phyloP scores from a whole-genome alignment of 2,797 vertebrate species.

The Otus scops region DNA sequence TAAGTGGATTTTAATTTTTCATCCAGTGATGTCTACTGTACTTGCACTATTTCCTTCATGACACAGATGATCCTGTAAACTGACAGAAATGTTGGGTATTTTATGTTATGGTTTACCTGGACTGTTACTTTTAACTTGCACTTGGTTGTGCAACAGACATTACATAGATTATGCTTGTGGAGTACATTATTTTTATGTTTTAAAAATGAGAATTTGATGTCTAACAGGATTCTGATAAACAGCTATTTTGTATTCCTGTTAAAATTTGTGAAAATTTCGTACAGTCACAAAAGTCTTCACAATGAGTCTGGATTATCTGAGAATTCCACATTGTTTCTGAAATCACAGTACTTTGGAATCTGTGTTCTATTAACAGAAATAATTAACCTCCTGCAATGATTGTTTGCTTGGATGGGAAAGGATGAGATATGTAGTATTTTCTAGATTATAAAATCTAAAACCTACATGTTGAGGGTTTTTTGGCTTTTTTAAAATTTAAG shows the following conservation, averaged over 20 bases:
- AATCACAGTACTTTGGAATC: neutral
- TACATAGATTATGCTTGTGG: neutral
- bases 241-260: neutral
- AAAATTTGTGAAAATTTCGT: neutral
- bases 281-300: neutral
- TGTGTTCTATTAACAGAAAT: neutral
- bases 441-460: neutral
- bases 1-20: neutral
- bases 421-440: neutral
- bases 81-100: neutral
- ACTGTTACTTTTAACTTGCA: neutral
- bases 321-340: neutral
- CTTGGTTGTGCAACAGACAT: neutral
- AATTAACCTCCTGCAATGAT: neutral
- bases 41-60: neutral
- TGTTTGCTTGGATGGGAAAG: neutral
- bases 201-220: neutral
- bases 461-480: rapidly evolving
- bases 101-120: neutral
- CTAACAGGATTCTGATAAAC: neutral
- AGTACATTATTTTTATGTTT: neutral
- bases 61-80: neutral
- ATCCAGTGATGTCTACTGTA: neutral
- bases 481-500: rapidly evolving
- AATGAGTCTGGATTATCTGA: neutral